Conservation (phyloP, 23 tunicate species). For the Botrylloides violaceus region DNA sequence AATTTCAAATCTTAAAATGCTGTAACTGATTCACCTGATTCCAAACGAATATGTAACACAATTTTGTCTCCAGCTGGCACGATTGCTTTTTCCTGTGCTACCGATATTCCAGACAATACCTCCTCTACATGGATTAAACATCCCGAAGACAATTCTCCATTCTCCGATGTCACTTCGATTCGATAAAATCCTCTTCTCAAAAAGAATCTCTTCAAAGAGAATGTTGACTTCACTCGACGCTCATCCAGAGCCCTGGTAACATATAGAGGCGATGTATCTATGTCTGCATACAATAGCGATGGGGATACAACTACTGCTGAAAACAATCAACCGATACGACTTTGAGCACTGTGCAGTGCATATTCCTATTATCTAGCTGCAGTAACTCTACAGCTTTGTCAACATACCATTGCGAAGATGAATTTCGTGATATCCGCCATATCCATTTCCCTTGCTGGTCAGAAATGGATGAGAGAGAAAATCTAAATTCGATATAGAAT, state of each 20-base stretch:
- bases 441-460: background rate
- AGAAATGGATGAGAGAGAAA: background rate
- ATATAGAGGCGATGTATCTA: background rate
- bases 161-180: conserved; percentile 7
- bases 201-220: conserved; percentile 6
- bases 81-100: background rate
- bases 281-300: too few relatives aligned
- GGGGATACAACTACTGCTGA: too few relatives aligned
- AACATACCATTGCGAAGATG: background rate
- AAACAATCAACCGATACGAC: too few relatives aligned
- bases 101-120: conserved; percentile 6
- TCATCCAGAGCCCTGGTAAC: background rate
- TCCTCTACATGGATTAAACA: conserved; percentile 26
- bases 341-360: too few relatives aligned
- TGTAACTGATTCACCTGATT: conserved; percentile 19
- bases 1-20: background rate
- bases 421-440: background rate
- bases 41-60: background rate
- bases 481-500: too few relatives aligned
- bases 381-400: too few relatives aligned
- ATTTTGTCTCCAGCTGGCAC: background rate
- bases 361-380: too few relatives aligned
- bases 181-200: conserved; percentile 16
- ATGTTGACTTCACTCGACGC: background rate
- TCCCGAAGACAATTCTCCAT: background rate